Evolutionary conservation across 2,797 vertebrate species (phyloP).

Genomic region (Pangasius sanitwongsei): DNA sequence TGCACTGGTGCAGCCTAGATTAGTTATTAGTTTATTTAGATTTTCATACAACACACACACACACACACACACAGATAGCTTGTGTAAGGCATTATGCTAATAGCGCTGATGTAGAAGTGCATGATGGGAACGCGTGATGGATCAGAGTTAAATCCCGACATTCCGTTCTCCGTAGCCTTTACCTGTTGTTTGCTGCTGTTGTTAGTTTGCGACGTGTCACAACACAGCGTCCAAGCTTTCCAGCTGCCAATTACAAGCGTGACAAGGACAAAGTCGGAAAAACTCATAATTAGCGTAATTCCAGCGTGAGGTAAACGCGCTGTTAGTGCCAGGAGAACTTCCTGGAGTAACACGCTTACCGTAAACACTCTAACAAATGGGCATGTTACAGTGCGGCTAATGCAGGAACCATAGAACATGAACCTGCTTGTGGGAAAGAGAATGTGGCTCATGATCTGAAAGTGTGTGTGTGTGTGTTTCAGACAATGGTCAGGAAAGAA

Average conservation of each 20-base stretch:
- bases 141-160: background rate
- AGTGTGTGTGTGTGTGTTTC: constrained; percentile 41
- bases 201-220: no score
- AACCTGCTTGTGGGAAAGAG: background rate
- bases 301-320: background rate
- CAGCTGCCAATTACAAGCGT: background rate
- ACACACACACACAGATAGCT: background rate
- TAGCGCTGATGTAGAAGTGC: background rate
- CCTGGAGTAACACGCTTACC: background rate
- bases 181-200: background rate
- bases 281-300: background rate
- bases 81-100: background rate
- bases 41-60: background rate
- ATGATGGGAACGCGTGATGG: background rate
- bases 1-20: background rate
- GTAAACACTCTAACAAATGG: background rate
- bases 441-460: background rate
- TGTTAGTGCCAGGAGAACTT: background rate
- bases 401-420: background rate
- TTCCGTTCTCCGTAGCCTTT: background rate
- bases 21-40: no score
- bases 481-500: constrained; percentile 42
- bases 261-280: background rate
- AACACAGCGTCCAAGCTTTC: background rate
- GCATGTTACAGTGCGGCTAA: background rate